Evolutionary conservation across 2,888 invertebrate genomes (phyloP).

Genomic region (Heliconius ethilla): DNA sequence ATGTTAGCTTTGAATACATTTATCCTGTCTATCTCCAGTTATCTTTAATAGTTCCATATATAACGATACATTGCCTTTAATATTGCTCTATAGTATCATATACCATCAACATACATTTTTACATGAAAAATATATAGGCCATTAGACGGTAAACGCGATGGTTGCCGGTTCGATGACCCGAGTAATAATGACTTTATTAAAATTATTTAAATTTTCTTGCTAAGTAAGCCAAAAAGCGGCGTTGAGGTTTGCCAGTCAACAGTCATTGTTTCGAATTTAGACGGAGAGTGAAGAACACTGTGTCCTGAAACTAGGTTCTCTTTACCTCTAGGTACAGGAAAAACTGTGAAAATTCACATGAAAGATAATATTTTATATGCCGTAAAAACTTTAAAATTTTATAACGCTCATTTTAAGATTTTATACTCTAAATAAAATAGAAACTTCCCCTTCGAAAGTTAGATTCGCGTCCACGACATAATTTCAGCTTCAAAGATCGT

Average conservation of each 20-base stretch:
- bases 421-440: neutral
- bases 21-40: neutral
- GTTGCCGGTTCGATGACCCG: neutral
- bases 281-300: too few relatives aligned
- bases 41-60: neutral
- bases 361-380: neutral
- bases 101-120: neutral
- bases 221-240: too few relatives aligned
- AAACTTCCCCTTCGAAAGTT: conserved; percentile 3
- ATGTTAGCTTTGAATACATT: neutral
- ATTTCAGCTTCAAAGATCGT: conserved; percentile 29
- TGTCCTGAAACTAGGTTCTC: too few relatives aligned
- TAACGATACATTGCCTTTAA: neutral
- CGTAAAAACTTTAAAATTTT: neutral
- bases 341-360: neutral
- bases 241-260: too few relatives aligned
- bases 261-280: too few relatives aligned
- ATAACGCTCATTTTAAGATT: neutral
- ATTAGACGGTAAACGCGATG: neutral
- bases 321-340: neutral
- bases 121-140: neutral
- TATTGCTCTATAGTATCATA: neutral
- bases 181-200: neutral
- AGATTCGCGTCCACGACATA: conserved; percentile 11
- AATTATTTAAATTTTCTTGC: neutral